Evolutionary conservation across 2,113 vertebrate species (phyloP).

Genomic region (Zootoca vivipara): DNA sequence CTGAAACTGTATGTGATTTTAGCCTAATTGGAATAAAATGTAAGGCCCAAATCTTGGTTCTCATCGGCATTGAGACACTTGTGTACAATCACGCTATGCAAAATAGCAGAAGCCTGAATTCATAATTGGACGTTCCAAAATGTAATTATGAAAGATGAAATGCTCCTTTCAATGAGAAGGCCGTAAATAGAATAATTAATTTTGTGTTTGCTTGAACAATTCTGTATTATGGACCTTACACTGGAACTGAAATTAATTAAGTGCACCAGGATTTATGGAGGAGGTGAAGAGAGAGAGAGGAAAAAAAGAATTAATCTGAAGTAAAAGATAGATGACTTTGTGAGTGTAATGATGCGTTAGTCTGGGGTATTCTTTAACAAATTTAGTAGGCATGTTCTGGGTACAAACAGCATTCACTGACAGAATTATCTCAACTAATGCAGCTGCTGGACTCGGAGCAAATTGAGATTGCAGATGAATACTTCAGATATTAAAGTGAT

Average conservation of each 20-base stretch:
- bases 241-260: slow-evolving; percentile 99
- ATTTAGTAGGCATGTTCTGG: slow-evolving; percentile 91
- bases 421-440: slow-evolving; percentile 92
- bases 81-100: slow-evolving; percentile 76
- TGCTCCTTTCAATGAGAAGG: slow-evolving; percentile 98
- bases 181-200: slow-evolving; percentile 99
- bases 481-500: slow-evolving; percentile 66
- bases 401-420: slow-evolving; percentile 85
- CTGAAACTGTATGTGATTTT: slow-evolving; percentile 41
- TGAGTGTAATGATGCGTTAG: slow-evolving; percentile 95
- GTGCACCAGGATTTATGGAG: slow-evolving; percentile 99
- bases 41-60: slow-evolving; percentile 60
- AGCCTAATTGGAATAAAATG: slow-evolving; percentile 60
- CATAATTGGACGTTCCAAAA: slow-evolving; percentile 97
- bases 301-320: slow-evolving; percentile 97
- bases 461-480: slow-evolving; percentile 74
- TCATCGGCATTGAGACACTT: slow-evolving; percentile 72
- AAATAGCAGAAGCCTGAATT: slow-evolving; percentile 84
- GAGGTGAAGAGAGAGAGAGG: slow-evolving; percentile 89
- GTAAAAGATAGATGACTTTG: slow-evolving; percentile 98
- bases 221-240: slow-evolving; percentile 95
- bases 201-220: slow-evolving; percentile 99
- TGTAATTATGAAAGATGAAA: slow-evolving; percentile 99
- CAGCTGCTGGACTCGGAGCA: slow-evolving; percentile 87
- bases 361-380: slow-evolving; percentile 91